These are phyloP conservation scores for Odontothrips loti DNA, from an alignment of 2,888 invertebrate genomes.

Conservation along the genomic window DNA sequence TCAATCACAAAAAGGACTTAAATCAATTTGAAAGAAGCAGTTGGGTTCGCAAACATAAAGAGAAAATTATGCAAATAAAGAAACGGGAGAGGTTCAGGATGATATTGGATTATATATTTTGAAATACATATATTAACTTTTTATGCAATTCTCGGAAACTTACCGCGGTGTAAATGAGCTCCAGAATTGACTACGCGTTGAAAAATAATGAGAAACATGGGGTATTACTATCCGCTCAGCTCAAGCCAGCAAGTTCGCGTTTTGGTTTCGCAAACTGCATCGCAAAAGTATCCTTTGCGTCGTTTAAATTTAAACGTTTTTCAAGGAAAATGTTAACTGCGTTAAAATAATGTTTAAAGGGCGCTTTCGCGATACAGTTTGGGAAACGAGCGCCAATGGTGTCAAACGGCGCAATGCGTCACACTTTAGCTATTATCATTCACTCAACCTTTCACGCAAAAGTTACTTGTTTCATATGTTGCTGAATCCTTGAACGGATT, in stretches of 20 bases:
- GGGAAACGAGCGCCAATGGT: conserved; percentile 47
- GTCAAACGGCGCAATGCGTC: conserved; percentile 46
- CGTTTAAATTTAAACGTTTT: background rate
- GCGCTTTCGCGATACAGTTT: conserved; percentile 40
- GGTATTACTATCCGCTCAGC: conserved; percentile 60
- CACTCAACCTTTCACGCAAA: background rate
- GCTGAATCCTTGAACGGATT: no score
- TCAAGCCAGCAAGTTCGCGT: conserved; percentile 40
- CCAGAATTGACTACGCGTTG: conserved; percentile 87
- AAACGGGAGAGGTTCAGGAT: conserved; percentile 35
- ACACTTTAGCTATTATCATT: conserved; percentile 9
- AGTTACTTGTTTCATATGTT: no score
- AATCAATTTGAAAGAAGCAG: background rate
- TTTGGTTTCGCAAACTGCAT: conserved; percentile 33
- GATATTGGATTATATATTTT: conserved; percentile 27
- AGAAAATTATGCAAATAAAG: conserved; percentile 37
- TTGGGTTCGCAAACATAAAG: conserved; percentile 22
- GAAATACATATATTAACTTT: conserved; percentile 39
- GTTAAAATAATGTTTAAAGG: conserved; percentile 31
- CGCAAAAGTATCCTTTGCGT: conserved; percentile 21
- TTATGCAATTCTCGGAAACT: conserved; percentile 53
- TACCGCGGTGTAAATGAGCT: conserved; percentile 98
- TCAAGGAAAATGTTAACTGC: background rate
- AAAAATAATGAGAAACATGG: conserved; percentile 59
- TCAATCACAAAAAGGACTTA: conserved; percentile 19